phyloP scores from a whole-genome alignment of 2,888 invertebrate genomes.

The Tridacna gigas region DNA sequence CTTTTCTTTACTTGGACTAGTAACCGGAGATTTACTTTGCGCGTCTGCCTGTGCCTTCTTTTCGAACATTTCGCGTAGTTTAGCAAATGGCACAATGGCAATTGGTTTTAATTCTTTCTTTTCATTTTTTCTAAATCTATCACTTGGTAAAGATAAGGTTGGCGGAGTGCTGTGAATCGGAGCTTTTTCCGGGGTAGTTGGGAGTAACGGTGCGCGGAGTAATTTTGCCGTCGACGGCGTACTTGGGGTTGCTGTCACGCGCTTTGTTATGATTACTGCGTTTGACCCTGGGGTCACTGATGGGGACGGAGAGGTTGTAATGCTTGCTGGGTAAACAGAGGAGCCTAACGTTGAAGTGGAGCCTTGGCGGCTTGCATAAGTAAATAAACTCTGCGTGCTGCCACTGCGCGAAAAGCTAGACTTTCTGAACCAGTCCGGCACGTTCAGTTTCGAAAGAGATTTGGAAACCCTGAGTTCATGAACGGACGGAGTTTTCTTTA shows the following conservation, averaged over 20 bases:
- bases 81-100: constrained; percentile 79
- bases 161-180: constrained; percentile 60
- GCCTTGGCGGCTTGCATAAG: constrained; percentile 71
- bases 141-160: constrained; percentile 76
- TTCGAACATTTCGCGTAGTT: constrained; percentile 80
- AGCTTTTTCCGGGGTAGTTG: constrained; percentile 71
- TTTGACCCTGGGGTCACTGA: constrained; percentile 72
- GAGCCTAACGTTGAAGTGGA: constrained; percentile 78
- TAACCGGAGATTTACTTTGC: constrained; percentile 47
- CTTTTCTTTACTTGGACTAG: constrained; percentile 58
- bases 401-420: constrained; percentile 80
- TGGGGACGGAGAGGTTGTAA: constrained; percentile 77
- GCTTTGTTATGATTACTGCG: constrained; percentile 79
- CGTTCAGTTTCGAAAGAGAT: constrained; percentile 96
- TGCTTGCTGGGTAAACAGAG: constrained; percentile 71
- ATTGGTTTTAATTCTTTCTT: constrained; percentile 78
- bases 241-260: constrained; percentile 74
- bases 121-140: constrained; percentile 75
- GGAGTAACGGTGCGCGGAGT: constrained; percentile 68
- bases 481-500: constrained; percentile 92
- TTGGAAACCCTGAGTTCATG: constrained; percentile 97
- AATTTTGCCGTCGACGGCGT: constrained; percentile 61
- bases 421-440: constrained; percentile 96
- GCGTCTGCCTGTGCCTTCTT: constrained; percentile 37
- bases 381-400: constrained; percentile 75